A percentile compares a stretch with the other conserved stretches of the same genome.
These are phyloP conservation scores for Fregata magnificens DNA, from an alignment of 2,113 vertebrate species.

Conservation along the genomic window DNA sequence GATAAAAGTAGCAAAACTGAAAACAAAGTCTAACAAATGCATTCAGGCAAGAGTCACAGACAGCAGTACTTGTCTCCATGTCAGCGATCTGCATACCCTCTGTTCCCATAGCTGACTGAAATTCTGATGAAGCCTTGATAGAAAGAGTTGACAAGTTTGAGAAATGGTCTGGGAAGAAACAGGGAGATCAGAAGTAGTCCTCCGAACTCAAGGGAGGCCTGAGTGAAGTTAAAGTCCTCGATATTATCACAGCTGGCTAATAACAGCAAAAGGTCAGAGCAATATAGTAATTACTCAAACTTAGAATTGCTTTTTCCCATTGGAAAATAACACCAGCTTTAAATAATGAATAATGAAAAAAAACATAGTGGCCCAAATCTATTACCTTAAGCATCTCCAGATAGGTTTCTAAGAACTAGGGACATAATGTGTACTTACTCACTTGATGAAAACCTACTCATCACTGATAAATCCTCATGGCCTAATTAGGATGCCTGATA, in stretches of 20 bases:
- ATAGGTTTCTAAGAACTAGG: neutral
- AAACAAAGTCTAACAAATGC: neutral
- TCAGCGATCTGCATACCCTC: neutral
- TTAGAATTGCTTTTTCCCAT: neutral
- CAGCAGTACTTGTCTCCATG: neutral
- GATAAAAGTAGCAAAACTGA: neutral
- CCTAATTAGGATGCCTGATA: neutral
- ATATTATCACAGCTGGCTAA: neutral
- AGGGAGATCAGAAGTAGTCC: neutral
- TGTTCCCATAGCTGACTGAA: neutral
- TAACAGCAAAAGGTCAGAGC: slow-evolving; percentile 16
- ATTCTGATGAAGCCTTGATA: neutral
- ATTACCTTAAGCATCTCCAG: neutral
- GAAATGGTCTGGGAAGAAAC: neutral
- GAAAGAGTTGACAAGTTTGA: neutral
- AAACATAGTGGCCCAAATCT: neutral
- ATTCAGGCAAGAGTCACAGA: neutral
- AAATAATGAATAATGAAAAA: slow-evolving; percentile 19
- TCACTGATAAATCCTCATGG: neutral
- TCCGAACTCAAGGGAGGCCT: neutral
- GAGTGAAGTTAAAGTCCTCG: neutral
- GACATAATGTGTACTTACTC: neutral
- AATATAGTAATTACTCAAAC: slow-evolving; percentile 14
- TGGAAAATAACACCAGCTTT: neutral
- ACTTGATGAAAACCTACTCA: neutral